A percentile compares a stretch with the other conserved stretches of the same genome.
phyloP scores from a whole-genome alignment of 2,113 vertebrate species.

The Callaeas wilsoni region DNA sequence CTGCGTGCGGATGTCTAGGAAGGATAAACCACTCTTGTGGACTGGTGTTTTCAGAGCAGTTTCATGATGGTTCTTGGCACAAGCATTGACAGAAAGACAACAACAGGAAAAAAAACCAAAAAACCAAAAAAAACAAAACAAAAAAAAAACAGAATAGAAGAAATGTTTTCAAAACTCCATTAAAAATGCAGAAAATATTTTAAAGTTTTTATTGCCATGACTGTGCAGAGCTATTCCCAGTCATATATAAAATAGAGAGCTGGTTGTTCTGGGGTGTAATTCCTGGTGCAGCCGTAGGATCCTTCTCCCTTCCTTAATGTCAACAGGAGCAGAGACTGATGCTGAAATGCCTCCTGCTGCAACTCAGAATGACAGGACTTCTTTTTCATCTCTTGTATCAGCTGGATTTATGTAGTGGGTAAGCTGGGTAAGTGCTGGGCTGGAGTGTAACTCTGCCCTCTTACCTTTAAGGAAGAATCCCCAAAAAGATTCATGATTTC shows the following conservation, averaged over 20 bases:
- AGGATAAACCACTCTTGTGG: not conserved
- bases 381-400: not conserved
- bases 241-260: not conserved
- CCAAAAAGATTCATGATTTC: not conserved
- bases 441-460: not conserved
- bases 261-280: not conserved
- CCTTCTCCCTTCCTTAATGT: not conserved
- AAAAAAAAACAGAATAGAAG: not conserved
- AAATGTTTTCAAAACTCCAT: not conserved
- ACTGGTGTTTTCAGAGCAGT: not conserved
- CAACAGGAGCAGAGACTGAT: not conserved
- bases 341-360: not conserved
- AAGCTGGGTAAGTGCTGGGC: not conserved
- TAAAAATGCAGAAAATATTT: not conserved
- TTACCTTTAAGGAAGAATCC: not conserved
- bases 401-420: not conserved
- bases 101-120: accelerated
- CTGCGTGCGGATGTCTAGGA: not conserved
- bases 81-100: not conserved
- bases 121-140: too few species aligned
- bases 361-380: not conserved
- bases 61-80: not conserved
- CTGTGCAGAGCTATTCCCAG: not conserved
- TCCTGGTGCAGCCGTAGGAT: not conserved
- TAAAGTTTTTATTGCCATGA: not conserved